Base-by-base conservation (phyloP, 2,113 vertebrate species). In the Charadrius vociferus region DNA sequence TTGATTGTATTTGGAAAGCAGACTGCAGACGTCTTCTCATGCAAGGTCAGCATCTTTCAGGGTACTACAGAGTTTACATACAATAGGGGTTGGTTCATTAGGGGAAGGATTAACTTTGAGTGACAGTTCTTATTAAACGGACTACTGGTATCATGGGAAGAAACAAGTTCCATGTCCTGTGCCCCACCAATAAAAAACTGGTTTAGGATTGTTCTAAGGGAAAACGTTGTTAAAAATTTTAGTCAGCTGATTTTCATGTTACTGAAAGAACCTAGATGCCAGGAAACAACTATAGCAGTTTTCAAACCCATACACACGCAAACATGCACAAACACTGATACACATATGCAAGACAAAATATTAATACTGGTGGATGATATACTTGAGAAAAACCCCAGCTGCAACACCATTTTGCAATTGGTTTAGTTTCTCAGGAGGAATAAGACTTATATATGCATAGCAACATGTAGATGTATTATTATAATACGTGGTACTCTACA, bases 21-120 rank as follows among this genome's bases (percentile, higher is more conserved):
- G 68, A 14, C n/a, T 39, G 61, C 11, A 17, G 75, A 72, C 6
- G 1, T 52, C 55, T 80, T 81, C 67, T 95, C 23, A 7, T 87
- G 85, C 80, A 86, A 72, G 47, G 63, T 81, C 89, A 95, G 92
- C 85, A 73, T 92, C 81, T 91, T 88, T 92, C 71, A 67, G 43
- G 41, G 50, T 71, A 17, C 36, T 62, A 36, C 49, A 29, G 63
- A 66, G 39, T 77, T 67, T 74, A 78, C 55, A 20, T 86, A 82
- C 50, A 68, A 36, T 66, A 58, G 86, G n/a, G 14, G 9, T 67
- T 85, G 71, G 22, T 81, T 97, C 63, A 58, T 95, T 94, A 92
- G 81, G n/a, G 70, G 55, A 85, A 90, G 29, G 37, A 85, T 85
- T 85, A 59, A 18, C 61, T 88, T 53, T 74, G 72, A 92, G 50